Evolutionary conservation across 2,888 invertebrate species (phyloP), one percentile per base, ranked within the genome.

Genomic region (Cerastoderma edule): DNA sequence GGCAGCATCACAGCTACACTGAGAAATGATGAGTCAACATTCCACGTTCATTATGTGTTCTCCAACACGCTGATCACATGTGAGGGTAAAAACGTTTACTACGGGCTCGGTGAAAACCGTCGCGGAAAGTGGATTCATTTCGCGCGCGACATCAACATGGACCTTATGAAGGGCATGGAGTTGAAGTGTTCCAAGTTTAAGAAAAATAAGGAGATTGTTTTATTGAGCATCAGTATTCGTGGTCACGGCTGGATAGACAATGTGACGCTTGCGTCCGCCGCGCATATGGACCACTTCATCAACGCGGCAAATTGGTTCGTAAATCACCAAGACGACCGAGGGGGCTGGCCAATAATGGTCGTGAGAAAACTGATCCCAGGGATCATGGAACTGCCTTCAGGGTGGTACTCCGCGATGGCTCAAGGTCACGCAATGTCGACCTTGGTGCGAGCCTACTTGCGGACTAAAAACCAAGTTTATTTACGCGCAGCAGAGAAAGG

Each of bases 401-500:
- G 98, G 75, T 98, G 98, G 98, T 96, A 98, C 92, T 99, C 98
- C 0, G 97, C 99, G 0, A 99, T 99, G 99, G 98, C 97, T 2
- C 99, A 99, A 92, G 99, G 99, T 0, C 99, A 99, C 77, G 94
- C 93, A 10, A 96, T 99, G 86, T 99, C 99, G 0, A 95, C 99
- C n/a, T 94, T 99, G 67, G 95, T 97, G 0, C 95, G 99, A 85
- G 99, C 99, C 0, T 98, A 96, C 93, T 94, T 96, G 93, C 78
- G 83, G 63, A 97, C 97, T 32, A 95, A 95, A 56, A 90, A 94
- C 90, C 75, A 85, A n/a, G 93, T 94, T 72, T 99, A 97, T 93
- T 94, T 99, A 81, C 95, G 95, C 70, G 96, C 97, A 0, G 99
- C 99, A 1, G 93, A 95, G 46, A 94, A 95, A 82, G 99, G 97